A percentile compares a stretch with the other conserved stretches of the same genome.
Conservation (phyloP, 1,140 invertebrate genomes). For the Ostrea denselamellosa region DNA sequence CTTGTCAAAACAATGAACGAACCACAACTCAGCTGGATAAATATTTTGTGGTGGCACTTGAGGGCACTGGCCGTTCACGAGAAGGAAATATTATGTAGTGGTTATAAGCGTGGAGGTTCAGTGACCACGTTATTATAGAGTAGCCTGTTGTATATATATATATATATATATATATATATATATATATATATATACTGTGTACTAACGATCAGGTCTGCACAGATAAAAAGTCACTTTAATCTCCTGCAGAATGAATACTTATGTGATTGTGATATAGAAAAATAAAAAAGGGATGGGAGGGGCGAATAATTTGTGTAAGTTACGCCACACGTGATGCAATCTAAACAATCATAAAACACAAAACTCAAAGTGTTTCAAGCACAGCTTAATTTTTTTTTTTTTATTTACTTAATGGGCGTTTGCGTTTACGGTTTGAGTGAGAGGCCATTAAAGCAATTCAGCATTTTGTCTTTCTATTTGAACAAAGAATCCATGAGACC, state of each 20-base stretch:
- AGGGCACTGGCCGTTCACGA: neutral
- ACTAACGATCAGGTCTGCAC: neutral
- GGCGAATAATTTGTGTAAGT: too few species aligned
- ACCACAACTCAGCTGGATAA: neutral
- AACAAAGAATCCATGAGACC: neutral
- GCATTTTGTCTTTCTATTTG: neutral
- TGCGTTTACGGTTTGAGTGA: neutral
- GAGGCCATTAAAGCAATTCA: neutral
- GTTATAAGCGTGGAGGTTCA: neutral
- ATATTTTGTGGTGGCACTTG: constrained; percentile 16
- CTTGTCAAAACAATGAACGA: constrained; percentile 12
- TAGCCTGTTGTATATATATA: neutral
- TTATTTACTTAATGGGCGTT: constrained; percentile 3
- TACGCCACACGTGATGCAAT: too few species aligned
- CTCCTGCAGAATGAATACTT: too few species aligned
- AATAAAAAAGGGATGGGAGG: too few species aligned
- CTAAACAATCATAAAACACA: neutral
- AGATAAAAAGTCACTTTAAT: too few species aligned
- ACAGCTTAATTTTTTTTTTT: neutral
- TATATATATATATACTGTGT: too few species aligned
- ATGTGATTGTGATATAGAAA: too few species aligned
- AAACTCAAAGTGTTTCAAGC: neutral
- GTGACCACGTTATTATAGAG: neutral
- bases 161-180: too few species aligned
- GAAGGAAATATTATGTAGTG: neutral